phyloP scores from a whole-genome alignment of 2,113 vertebrate species.

The Riparia riparia region DNA sequence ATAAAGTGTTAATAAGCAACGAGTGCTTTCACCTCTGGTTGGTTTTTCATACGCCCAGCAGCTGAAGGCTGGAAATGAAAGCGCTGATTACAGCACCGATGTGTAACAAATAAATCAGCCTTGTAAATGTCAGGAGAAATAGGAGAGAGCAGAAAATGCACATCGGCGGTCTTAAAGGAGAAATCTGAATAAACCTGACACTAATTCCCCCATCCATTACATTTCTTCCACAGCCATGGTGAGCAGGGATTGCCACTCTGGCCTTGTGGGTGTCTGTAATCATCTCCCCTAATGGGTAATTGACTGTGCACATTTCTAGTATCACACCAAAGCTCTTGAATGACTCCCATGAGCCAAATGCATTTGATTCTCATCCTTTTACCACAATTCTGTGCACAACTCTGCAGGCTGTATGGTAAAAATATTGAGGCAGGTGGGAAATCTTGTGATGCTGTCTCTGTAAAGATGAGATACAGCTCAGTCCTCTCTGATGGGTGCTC shows the following conservation, averaged over 20 bases:
- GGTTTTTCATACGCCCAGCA: not conserved
- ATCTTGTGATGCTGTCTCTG: not conserved
- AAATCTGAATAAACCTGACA: slow-evolving; percentile 20
- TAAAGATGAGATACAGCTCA: not conserved
- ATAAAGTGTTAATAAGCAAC: not conserved
- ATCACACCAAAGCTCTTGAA: not conserved
- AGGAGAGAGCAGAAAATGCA: not conserved
- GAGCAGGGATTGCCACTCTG: not conserved
- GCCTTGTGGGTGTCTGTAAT: not conserved
- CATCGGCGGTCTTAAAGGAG: not conserved
- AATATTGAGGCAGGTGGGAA: not conserved
- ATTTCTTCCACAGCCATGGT: not conserved
- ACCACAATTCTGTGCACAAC: not conserved
- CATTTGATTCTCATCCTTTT: not conserved
- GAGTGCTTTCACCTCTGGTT: not conserved
- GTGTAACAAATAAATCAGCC: not conserved
- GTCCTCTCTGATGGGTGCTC: not conserved
- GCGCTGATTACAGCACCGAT: not conserved
- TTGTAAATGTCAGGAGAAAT: not conserved
- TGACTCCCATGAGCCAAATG: not conserved
- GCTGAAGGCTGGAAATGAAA: not conserved
- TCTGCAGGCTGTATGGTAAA: not conserved
- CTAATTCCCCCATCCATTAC: not conserved
- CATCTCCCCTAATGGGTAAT: not conserved
- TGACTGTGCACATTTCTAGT: not conserved